A percentile compares a stretch with the other conserved stretches of the same genome.
Evolutionary conservation across 2,113 vertebrate species (phyloP).

Genomic region (Lonchura striata): DNA sequence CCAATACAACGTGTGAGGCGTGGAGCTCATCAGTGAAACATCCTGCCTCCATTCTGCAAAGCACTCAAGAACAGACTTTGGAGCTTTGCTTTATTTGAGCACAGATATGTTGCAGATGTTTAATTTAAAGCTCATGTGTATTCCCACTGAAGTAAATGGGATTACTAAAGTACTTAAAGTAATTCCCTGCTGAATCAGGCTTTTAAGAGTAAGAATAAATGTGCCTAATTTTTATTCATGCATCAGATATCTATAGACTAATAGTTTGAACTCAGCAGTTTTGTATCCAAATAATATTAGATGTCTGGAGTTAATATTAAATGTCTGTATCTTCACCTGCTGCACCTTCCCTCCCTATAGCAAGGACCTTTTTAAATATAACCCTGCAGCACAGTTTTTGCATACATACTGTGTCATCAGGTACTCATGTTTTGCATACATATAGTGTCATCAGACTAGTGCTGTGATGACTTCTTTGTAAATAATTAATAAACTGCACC

Average conservation of each 20-base stretch:
- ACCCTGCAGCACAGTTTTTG: background rate
- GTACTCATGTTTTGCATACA: background rate
- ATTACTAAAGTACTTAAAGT: conserved; percentile 61
- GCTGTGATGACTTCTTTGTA: background rate
- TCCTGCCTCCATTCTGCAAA: background rate
- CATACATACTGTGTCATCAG: background rate
- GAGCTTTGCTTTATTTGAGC: conserved; percentile 35
- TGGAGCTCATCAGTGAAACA: background rate
- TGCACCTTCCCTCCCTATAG: background rate
- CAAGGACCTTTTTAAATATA: background rate
- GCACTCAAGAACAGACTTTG: background rate
- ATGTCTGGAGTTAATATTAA: background rate
- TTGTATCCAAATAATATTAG: background rate
- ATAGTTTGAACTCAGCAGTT: conserved; percentile 22
- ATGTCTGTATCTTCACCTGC: background rate
- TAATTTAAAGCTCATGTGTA: conserved; percentile 56
- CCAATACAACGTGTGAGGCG: background rate
- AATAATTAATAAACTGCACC: background rate
- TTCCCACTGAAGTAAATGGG: conserved; percentile 55
- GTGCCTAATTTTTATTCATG: conserved; percentile 51
- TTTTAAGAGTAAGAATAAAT: conserved; percentile 47
- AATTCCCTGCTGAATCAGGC: conserved; percentile 59
- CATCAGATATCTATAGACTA: conserved; percentile 25
- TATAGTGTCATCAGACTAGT: background rate
- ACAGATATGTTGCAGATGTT: conserved; percentile 58